Evolutionary conservation across 53 echinoderm and acorn worm genomes (phyloP).

Genomic region (Apostichopus leukothele): DNA sequence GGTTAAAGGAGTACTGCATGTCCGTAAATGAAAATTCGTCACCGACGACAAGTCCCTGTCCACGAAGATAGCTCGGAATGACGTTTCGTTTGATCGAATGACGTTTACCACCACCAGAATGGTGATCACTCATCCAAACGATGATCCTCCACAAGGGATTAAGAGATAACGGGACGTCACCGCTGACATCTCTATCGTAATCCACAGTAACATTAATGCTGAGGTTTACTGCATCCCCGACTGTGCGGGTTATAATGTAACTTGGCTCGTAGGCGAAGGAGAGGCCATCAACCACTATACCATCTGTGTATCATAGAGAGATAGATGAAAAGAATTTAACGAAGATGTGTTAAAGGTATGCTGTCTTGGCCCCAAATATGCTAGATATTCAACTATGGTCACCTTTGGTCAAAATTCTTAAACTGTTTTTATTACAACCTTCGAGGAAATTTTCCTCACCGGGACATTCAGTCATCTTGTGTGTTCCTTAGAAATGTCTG

Average conservation of each 20-base stretch:
- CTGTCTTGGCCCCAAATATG: too few relatives aligned
- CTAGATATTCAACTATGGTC: too few relatives aligned
- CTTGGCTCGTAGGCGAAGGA: neutral
- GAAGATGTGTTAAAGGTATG: too few relatives aligned
- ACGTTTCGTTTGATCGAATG: neutral
- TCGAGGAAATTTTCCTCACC: too few relatives aligned
- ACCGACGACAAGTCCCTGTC: constrained; percentile 6
- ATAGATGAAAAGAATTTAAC: neutral
- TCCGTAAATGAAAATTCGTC: neutral
- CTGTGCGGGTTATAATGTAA: neutral
- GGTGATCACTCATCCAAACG: neutral
- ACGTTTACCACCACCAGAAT: neutral
- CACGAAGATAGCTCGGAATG: neutral
- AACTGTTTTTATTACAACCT: too few relatives aligned
- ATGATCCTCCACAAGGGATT: neutral
- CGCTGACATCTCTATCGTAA: neutral
- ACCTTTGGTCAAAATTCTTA: too few relatives aligned
- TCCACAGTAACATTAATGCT: neutral
- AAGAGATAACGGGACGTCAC: neutral
- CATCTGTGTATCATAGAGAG: neutral
- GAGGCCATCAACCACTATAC: constrained; percentile 5
- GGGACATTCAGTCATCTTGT: too few relatives aligned
- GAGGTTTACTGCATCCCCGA: neutral
- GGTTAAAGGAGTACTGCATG: neutral
- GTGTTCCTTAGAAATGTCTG: too few relatives aligned